Percentiles rank a stretch among this genome's conserved stretches.
Conservation (phyloP, 2,797 vertebrate genomes). For the Sebastes cheni region DNA sequence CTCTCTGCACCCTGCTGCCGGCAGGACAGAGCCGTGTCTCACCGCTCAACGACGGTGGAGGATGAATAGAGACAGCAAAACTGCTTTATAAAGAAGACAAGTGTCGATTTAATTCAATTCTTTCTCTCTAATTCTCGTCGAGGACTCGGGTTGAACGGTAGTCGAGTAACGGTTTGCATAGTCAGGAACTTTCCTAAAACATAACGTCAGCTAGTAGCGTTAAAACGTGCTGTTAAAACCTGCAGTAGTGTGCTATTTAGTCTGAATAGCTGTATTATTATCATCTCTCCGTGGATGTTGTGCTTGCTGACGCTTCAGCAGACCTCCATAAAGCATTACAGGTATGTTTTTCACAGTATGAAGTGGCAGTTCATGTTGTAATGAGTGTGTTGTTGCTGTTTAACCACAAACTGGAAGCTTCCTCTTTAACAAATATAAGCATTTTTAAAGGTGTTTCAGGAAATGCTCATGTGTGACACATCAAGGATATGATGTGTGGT, state of each 20-base stretch:
- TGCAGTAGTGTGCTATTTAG: background rate
- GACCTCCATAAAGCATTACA: background rate
- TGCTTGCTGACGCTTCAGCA: background rate
- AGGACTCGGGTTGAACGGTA: background rate
- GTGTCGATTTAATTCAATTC: background rate
- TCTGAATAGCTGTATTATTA: background rate
- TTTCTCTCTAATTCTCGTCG: background rate
- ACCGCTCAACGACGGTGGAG: background rate
- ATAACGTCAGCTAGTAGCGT: background rate
- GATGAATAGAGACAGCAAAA: background rate
- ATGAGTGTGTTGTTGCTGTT: background rate
- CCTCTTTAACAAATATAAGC: background rate
- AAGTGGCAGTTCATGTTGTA: background rate
- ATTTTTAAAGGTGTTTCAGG: background rate
- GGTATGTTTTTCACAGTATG: constrained; percentile 12
- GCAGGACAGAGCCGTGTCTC: background rate
- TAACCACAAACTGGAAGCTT: background rate
- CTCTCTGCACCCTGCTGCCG: background rate
- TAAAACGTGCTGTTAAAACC: background rate
- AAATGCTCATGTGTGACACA: constrained; percentile 5
- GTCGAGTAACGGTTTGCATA: constrained; percentile 10
- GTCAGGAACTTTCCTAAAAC: constrained; percentile 33
- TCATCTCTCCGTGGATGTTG: background rate
- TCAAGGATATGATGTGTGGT: background rate
- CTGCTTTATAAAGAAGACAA: background rate